These are phyloP conservation scores for Menura novaehollandiae DNA, from an alignment of 2,113 vertebrate genomes.

Conservation along the genomic window DNA sequence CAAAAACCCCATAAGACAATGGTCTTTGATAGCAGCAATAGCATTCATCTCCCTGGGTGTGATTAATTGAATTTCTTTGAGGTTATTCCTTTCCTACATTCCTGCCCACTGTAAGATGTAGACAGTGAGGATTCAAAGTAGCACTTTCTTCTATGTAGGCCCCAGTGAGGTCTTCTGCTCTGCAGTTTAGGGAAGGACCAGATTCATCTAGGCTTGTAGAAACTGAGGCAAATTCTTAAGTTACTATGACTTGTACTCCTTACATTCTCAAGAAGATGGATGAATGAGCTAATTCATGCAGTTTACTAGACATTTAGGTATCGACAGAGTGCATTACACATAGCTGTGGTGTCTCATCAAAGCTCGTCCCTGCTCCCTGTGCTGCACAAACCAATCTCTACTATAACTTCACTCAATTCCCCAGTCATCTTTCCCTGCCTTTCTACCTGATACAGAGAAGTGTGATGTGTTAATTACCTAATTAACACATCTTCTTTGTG, in stretches of 20 bases:
- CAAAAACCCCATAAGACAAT: neutral
- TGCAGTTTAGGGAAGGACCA: neutral
- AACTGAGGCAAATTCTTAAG: neutral
- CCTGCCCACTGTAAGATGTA: neutral
- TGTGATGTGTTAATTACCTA: conserved; percentile 40
- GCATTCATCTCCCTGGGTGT: neutral
- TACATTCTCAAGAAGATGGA: neutral
- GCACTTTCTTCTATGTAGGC: neutral
- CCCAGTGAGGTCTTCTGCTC: neutral
- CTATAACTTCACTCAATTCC: neutral
- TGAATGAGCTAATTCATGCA: neutral
- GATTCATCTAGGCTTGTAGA: neutral
- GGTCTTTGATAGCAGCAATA: neutral
- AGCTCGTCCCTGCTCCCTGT: neutral
- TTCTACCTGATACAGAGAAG: neutral
- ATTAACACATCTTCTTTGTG: conserved; percentile 33
- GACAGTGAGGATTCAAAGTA: neutral
- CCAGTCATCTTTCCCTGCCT: neutral
- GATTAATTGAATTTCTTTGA: neutral
- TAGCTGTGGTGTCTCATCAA: neutral
- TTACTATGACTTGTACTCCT: neutral
- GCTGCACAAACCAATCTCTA: neutral
- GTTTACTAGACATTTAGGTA: neutral
- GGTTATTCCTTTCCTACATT: neutral
- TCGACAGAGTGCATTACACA: neutral